Evolutionary conservation across 2,113 vertebrate species (phyloP).

Genomic region (Zosterops pallidus): DNA sequence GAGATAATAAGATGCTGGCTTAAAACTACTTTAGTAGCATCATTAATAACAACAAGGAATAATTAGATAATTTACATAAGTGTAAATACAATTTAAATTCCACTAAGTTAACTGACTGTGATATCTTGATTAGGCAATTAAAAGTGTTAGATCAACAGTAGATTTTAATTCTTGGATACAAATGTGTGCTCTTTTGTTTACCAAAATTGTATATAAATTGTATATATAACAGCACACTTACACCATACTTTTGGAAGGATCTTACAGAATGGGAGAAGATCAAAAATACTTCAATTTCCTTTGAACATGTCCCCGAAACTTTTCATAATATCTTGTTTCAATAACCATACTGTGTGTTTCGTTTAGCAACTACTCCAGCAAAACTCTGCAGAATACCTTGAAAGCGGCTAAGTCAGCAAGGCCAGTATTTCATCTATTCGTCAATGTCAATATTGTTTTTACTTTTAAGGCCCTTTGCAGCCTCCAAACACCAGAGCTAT

Average conservation of each 20-base stretch:
- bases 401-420: constrained; percentile 52
- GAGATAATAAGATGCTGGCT: neutral
- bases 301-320: neutral
- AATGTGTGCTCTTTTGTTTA: neutral
- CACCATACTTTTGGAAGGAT: neutral
- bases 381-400: constrained; percentile 49
- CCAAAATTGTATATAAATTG: neutral
- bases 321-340: constrained; percentile 25
- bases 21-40: neutral
- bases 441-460: constrained; percentile 38
- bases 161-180: neutral
- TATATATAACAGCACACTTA: neutral
- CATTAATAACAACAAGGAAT: neutral
- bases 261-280: neutral
- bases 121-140: neutral
- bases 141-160: neutral
- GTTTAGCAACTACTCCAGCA: neutral
- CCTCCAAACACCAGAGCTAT: neutral
- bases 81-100: neutral
- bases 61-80: neutral
- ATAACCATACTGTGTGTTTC: neutral
- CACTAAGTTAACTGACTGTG: neutral
- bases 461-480: neutral
- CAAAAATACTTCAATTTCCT: neutral
- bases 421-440: constrained; percentile 8